phyloP scores from a whole-genome alignment of 2,113 vertebrate species.

The Otocyon megalotis region DNA sequence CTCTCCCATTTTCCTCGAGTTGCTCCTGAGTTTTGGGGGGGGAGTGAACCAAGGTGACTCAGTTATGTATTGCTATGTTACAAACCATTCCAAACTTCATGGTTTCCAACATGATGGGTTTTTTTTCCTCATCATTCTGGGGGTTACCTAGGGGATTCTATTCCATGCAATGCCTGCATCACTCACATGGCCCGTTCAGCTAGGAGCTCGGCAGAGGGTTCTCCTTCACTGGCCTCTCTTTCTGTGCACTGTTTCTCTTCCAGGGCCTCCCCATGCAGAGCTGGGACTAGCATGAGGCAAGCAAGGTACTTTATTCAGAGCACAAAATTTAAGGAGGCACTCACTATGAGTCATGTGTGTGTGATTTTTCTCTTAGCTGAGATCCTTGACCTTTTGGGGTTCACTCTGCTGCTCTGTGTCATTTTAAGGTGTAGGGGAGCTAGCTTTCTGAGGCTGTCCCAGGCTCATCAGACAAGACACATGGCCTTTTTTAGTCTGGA shows the following conservation, averaged over 20 bases:
- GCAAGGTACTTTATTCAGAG: neutral
- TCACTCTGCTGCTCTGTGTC: neutral
- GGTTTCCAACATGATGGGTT: neutral
- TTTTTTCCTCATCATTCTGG: neutral
- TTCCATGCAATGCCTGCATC: neutral
- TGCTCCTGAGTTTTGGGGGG: neutral
- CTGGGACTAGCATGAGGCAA: neutral
- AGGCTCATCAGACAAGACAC: neutral
- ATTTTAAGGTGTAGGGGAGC: neutral
- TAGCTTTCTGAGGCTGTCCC: neutral
- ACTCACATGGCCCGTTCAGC: rapidly evolving
- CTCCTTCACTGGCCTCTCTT: neutral
- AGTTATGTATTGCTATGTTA: neutral
- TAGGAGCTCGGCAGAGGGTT: neutral
- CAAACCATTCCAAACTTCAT: neutral
- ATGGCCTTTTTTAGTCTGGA: neutral
- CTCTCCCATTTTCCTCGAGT: neutral
- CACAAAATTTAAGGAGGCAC: neutral
- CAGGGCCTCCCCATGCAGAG: no score
- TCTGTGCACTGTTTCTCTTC: neutral
- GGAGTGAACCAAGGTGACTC: neutral
- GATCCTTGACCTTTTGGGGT: neutral
- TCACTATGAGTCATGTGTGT: rapidly evolving
- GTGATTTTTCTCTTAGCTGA: neutral
- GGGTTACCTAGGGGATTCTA: neutral